phyloP scores from a whole-genome alignment of 1,140 invertebrate genomes.

The Drosophila albomicans region DNA sequence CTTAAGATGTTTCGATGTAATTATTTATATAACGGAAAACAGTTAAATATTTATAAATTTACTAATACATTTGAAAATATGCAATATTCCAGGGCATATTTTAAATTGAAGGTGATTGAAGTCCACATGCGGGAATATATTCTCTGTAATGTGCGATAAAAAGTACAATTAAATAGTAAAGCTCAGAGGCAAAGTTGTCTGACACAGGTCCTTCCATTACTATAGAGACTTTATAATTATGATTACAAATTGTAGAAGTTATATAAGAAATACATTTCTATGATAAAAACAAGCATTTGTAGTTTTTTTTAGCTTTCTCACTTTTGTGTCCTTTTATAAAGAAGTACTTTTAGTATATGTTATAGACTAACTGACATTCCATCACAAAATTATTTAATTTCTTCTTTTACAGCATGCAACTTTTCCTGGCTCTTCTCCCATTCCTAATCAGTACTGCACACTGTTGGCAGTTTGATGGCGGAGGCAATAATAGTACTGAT shows the following conservation, averaged over 20 bases:
- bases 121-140: conserved; percentile 56
- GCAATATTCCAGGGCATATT: conserved; percentile 45
- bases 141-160: conserved; percentile 75
- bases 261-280: too few relatives aligned
- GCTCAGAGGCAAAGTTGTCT: conserved; percentile 67
- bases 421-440: conserved; percentile 75
- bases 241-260: too few relatives aligned
- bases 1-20: too few relatives aligned
- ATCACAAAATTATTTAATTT: background rate
- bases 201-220: conserved; percentile 1
- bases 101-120: conserved; percentile 34
- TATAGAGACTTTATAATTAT: too few relatives aligned
- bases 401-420: conserved; percentile 37
- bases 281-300: too few relatives aligned
- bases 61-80: background rate
- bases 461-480: conserved; percentile 83
- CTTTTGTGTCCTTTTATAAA: too few relatives aligned
- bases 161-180: conserved; percentile 74
- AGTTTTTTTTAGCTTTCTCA: too few relatives aligned
- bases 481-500: conserved; percentile 50
- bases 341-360: too few relatives aligned
- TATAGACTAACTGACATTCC: too few relatives aligned
- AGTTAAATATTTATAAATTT: too few relatives aligned
- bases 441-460: conserved; percentile 74
- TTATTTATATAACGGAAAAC: too few relatives aligned